Conservation (phyloP, 2,888 invertebrate genomes). For the Celastrina argiolus region DNA sequence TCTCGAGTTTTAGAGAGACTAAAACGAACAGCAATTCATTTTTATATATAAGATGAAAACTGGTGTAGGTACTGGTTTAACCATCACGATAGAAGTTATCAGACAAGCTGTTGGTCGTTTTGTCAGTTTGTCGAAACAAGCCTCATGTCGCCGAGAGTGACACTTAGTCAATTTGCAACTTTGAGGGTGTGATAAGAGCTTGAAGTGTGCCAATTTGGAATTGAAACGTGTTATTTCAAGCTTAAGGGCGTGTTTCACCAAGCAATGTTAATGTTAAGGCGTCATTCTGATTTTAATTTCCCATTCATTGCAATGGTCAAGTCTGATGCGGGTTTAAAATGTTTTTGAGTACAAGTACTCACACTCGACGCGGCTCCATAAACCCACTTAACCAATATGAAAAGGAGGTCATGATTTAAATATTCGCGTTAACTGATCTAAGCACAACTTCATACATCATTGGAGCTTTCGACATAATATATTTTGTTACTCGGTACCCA, state of each 20-base stretch:
- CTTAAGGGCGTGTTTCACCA: too few relatives aligned
- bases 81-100: too few relatives aligned
- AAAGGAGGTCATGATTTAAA: slow-evolving; percentile 11
- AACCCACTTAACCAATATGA: slow-evolving; percentile 1
- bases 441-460: slow-evolving; percentile 8
- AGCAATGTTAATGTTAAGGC: too few relatives aligned
- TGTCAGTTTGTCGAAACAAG: not conserved
- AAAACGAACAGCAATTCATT: too few relatives aligned
- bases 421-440: slow-evolving; percentile 4
- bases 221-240: not conserved
- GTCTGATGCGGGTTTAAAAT: not conserved
- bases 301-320: not conserved
- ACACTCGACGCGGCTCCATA: not conserved
- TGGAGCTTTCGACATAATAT: not conserved
- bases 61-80: too few relatives aligned
- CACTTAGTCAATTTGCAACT: not conserved
- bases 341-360: not conserved
- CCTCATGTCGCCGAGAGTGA: not conserved
- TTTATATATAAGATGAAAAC: too few relatives aligned
- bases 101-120: too few relatives aligned
- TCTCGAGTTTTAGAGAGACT: too few relatives aligned
- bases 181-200: not conserved
- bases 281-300: not conserved
- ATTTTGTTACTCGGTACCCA: too few relatives aligned
- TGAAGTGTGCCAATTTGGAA: not conserved